Evolutionary conservation across 2,797 vertebrate genomes (phyloP).

Genomic region (Hemibagrus guttatus): DNA sequence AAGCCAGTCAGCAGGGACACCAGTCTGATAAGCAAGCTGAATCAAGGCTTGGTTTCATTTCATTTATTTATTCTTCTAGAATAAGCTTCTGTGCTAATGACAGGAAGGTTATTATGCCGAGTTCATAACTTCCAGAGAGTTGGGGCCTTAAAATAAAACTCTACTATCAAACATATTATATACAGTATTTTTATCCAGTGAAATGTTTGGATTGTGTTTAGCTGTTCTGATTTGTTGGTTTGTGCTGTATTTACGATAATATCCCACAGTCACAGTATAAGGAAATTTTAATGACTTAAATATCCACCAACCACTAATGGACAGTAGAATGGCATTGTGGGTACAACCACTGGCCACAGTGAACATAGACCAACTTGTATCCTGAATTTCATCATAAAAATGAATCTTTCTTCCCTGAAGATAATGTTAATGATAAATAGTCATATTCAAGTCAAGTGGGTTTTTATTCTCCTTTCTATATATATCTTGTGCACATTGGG

Average conservation of each 20-base stretch:
- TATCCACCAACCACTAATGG: background rate
- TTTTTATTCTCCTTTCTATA: background rate
- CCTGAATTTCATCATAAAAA: background rate
- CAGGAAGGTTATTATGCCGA: background rate
- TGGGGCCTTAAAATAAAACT: background rate
- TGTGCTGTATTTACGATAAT: background rate
- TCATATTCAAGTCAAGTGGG: background rate
- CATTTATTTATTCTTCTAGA: background rate
- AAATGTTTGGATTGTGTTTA: background rate
- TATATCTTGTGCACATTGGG: background rate
- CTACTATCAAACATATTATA: background rate
- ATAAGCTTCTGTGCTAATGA: background rate
- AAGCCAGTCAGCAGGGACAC: background rate
- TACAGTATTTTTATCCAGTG: background rate
- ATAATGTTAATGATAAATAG: background rate
- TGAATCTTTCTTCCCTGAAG: background rate
- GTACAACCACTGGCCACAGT: background rate
- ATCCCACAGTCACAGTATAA: background rate
- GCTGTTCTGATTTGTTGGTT: background rate
- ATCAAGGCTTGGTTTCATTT: background rate
- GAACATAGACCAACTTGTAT: background rate
- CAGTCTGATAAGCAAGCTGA: background rate
- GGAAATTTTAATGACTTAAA: background rate
- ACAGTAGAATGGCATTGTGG: conserved; percentile 1
- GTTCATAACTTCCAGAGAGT: background rate